phyloP scores from a whole-genome alignment of 2,888 invertebrate genomes.

The Drosophila koepferae region DNA sequence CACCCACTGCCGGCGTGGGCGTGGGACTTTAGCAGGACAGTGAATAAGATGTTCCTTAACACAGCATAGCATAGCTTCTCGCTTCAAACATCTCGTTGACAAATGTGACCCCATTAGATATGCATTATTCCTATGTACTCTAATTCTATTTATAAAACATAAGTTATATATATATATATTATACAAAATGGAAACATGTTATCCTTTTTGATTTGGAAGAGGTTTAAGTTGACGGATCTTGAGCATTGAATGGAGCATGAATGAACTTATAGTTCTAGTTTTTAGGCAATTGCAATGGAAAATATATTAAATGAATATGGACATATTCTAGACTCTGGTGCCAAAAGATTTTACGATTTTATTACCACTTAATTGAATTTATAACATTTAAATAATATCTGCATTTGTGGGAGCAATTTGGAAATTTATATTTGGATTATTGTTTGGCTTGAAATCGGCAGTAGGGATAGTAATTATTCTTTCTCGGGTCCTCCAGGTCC shows the following conservation, averaged over 20 bases:
- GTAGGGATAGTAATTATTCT: background rate
- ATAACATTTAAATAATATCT: background rate
- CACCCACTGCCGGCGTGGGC: constrained; percentile 56
- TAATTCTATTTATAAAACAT: constrained; percentile 37
- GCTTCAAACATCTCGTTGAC: constrained; percentile 56
- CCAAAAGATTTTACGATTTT: background rate
- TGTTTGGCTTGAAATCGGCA: background rate
- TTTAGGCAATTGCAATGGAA: too few relatives aligned
- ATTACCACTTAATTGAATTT: background rate
- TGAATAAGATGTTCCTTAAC: background rate
- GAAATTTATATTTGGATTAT: background rate
- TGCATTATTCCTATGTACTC: constrained; percentile 27
- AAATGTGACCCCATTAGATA: constrained; percentile 47
- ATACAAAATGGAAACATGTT: background rate
- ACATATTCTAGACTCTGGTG: too few relatives aligned
- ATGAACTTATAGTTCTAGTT: too few relatives aligned
- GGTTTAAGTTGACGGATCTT: too few relatives aligned
- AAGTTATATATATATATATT: background rate
- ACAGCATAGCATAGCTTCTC: constrained; percentile 38
- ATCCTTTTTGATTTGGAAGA: too few relatives aligned
- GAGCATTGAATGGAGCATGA: too few relatives aligned
- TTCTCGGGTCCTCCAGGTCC: background rate
- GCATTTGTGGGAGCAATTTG: background rate
- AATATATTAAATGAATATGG: too few relatives aligned
- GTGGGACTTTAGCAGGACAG: constrained; percentile 14